Evolutionary conservation across 2,888 invertebrate species (phyloP), one percentile per base, ranked within the genome.

Genomic region (Drosophila bunnanda): DNA sequence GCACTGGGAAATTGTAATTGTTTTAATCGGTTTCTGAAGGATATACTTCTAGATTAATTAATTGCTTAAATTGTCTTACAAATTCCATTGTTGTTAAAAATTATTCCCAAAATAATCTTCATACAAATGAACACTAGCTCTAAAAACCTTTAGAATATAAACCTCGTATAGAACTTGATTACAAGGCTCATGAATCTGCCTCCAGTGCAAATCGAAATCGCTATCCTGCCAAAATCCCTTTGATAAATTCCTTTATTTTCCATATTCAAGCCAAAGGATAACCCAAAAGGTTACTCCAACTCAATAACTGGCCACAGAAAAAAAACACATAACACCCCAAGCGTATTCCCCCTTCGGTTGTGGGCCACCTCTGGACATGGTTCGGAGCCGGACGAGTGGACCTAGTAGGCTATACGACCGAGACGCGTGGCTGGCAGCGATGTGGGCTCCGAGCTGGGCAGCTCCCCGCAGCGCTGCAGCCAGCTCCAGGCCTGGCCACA

Each of bases 381-480:
- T 12, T 15, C 69, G 70, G 66, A 67, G 67, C 52, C 65, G 55
- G 60, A 10, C 52, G 64, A 78, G 78, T 77, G 82, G 67, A 17
- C 28, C 69, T 80, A 85, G 65, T 88, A 86, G 55, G 75, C 77
- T 30, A 86, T 88, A 20, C 85, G 81, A 32, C 86, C 85, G 28
- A 85, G 71, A 54, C 85, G 83, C 15, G 87, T 82, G 44, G 74
- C 72, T 28, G 83, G 88, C 78, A 87, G 32, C 56, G 88, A 65
- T 13, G 83, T 75, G 41, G 85, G 85, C 81, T 86, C 85, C 28
- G 85, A 75, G 67, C 73, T 88, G 46, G 85, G 85, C 56, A 86
- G 67, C 80, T 86, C 85, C 67, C 85, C 85, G 68, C 85, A 86
- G 34, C 85, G 79, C 61, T 88, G 85, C 76, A 86, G 58, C 85